Evolutionary conservation across 2,888 invertebrate species (phyloP).

Genomic region (Portevinia maculata): DNA sequence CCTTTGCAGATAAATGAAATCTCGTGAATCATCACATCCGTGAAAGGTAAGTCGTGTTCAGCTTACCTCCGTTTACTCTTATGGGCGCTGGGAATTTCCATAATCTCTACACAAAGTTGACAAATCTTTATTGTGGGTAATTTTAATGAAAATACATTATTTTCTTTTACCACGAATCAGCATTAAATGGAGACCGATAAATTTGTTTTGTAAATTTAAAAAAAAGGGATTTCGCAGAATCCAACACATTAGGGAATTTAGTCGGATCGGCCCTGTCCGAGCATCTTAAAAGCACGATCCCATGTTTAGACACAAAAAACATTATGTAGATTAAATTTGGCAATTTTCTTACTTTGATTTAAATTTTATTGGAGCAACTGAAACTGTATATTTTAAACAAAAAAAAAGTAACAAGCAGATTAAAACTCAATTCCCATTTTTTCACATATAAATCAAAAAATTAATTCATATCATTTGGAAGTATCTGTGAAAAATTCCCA

Average conservation of each 20-base stretch:
- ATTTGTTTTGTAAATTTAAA: not conserved
- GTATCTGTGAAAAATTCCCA: no score
- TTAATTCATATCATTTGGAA: no score
- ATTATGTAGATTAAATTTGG: no score
- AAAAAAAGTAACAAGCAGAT: no score
- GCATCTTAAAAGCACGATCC: not conserved
- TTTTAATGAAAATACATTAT: not conserved
- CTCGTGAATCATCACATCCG: slow-evolving; percentile 60
- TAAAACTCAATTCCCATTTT: no score
- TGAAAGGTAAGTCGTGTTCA: slow-evolving; percentile 63
- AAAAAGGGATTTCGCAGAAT: not conserved
- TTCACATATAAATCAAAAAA: no score
- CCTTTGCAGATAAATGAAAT: slow-evolving; percentile 66
- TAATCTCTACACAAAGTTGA: slow-evolving; percentile 26
- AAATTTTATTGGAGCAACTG: no score
- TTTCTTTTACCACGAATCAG: not conserved
- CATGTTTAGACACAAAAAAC: no score
- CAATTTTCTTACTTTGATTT: no score
- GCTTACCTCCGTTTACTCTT: not conserved
- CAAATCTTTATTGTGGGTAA: slow-evolving; percentile 36
- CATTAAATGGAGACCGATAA: not conserved
- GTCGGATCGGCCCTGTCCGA: not conserved
- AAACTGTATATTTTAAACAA: no score
- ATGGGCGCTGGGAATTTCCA: slow-evolving; percentile 52
- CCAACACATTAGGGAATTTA: not conserved